Percentiles rank a stretch among this genome's conserved stretches.
Evolutionary conservation across 2,797 vertebrate species (phyloP).

Genomic region (Molossus alvarezi): DNA sequence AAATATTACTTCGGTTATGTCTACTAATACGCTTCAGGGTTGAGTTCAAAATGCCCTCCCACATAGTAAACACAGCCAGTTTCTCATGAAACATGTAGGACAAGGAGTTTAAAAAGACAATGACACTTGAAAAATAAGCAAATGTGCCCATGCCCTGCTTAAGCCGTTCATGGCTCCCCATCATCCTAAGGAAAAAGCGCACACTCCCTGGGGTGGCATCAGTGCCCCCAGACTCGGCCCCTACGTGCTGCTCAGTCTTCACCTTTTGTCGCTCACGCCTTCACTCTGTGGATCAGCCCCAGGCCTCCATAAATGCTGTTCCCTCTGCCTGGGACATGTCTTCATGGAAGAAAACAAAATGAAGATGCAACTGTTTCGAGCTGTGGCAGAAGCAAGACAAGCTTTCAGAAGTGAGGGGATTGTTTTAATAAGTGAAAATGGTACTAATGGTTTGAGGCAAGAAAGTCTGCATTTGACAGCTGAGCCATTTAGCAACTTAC

Average conservation of each 20-base stretch:
- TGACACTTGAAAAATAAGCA: neutral
- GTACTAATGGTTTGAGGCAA: neutral
- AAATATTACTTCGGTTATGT: neutral
- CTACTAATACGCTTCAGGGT: constrained; percentile 39
- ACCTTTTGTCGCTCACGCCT: neutral
- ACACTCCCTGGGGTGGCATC: too few relatives aligned
- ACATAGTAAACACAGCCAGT: neutral
- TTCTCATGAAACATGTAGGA: constrained; percentile 20
- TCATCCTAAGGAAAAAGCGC: neutral
- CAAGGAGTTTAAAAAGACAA: constrained; percentile 27
- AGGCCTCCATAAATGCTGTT: neutral
- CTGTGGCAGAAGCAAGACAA: constrained; percentile 49
- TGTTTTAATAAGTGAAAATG: constrained; percentile 52
- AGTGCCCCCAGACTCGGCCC: neutral
- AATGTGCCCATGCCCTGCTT: neutral
- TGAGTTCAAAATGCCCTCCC: neutral
- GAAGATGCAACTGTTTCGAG: neutral
- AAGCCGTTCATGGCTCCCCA: neutral
- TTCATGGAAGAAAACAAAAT: constrained; percentile 4
- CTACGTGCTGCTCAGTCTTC: fast-evolving
- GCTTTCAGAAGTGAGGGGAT: neutral
- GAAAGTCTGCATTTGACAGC: constrained; percentile 6
- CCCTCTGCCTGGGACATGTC: neutral
- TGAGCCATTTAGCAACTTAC: neutral
- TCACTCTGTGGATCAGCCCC: neutral